A percentile compares a stretch with the other conserved stretches of the same genome.
These are phyloP conservation scores for Autographa pulchrina DNA, from an alignment of 2,888 invertebrate species.

Conservation along the genomic window DNA sequence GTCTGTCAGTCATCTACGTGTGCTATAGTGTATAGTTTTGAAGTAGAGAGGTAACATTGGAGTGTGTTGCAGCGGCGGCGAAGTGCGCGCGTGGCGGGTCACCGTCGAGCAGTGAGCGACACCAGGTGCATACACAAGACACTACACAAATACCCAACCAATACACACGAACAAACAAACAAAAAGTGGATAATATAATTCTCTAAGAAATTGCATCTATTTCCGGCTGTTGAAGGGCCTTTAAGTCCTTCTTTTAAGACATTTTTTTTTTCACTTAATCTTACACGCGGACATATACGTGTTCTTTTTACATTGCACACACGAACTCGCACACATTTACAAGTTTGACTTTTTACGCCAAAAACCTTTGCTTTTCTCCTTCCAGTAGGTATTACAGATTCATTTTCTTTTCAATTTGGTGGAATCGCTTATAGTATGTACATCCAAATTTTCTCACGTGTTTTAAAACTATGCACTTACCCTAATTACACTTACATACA, in stretches of 20 bases:
- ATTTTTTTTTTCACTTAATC: too few species aligned
- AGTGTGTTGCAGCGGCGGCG: constrained; percentile 92
- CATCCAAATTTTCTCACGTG: background rate
- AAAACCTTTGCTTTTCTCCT: background rate
- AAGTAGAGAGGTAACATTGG: constrained; percentile 37
- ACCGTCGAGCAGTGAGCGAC: constrained; percentile 80
- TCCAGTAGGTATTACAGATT: background rate
- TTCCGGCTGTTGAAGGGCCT: too few species aligned
- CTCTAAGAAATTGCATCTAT: too few species aligned
- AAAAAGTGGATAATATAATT: background rate
- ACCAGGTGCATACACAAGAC: constrained; percentile 61
- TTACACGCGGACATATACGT: too few species aligned
- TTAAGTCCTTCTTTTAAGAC: too few species aligned
- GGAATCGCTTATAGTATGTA: background rate
- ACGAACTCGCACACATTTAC: background rate
- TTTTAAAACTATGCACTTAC: background rate
- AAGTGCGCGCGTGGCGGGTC: constrained; percentile 91
- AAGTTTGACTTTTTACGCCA: background rate
- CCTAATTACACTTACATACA: background rate
- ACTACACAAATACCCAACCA: constrained; percentile 16
- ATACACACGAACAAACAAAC: background rate
- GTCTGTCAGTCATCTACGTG: too few species aligned
- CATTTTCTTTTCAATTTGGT: background rate
- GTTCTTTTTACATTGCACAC: background rate
- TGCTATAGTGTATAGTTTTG: background rate